Evolutionary conservation across 2,888 invertebrate genomes (phyloP).

Genomic region (Rapana venosa): DNA sequence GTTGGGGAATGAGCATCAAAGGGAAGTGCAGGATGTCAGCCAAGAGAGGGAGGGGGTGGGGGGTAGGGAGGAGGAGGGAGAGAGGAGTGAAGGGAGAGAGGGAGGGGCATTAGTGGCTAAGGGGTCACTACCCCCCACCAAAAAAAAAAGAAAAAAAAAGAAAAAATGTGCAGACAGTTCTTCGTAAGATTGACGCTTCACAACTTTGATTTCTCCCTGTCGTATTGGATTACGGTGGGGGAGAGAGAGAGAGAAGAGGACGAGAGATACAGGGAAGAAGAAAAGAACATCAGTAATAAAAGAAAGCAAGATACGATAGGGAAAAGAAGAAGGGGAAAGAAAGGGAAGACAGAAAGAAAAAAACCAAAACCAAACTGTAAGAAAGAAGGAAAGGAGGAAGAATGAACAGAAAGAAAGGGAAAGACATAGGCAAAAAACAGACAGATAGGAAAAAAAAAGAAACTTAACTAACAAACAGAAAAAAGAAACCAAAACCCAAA

Average conservation of each 20-base stretch:
- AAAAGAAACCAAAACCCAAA: neutral
- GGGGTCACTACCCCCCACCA: too few relatives aligned
- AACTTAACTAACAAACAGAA: neutral
- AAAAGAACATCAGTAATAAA: neutral
- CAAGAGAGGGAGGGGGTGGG: neutral
- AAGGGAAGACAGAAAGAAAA: neutral
- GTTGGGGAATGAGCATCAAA: neutral
- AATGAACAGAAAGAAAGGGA: neutral
- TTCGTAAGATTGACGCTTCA: too few relatives aligned
- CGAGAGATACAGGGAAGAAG: neutral
- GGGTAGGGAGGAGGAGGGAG: neutral
- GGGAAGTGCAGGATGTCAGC: neutral
- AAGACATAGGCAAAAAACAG: neutral
- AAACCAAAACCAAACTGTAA: neutral
- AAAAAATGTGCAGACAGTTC: too few relatives aligned
- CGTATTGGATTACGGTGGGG: neutral
- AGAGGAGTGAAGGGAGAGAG: neutral
- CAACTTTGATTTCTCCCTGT: too few relatives aligned
- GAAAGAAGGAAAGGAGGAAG: neutral
- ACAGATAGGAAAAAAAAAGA: neutral
- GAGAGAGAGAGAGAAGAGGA: neutral
- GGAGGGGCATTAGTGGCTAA: neutral
- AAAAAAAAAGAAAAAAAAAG: too few relatives aligned
- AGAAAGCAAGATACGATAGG: neutral
- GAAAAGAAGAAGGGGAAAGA: neutral